Evolutionary conservation across 1,140 invertebrate genomes (phyloP).

Genomic region (Microplitis mediator): DNA sequence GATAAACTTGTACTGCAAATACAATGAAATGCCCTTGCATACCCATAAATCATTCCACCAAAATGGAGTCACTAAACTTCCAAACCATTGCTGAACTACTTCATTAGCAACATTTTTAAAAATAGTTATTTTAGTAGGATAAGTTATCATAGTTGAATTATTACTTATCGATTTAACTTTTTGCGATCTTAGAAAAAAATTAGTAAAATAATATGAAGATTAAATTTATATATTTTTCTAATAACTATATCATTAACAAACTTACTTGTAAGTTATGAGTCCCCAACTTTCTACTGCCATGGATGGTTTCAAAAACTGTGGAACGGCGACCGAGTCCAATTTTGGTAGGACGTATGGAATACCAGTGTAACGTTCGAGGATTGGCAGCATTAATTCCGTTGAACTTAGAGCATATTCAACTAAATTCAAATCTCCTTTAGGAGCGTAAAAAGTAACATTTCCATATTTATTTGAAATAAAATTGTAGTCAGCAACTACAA

Average conservation of each 20-base stretch:
- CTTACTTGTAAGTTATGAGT: constrained; percentile 66
- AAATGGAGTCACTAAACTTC: constrained; percentile 25
- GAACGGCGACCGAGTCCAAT: constrained; percentile 18
- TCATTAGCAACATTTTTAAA: constrained; percentile 61
- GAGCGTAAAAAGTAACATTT: constrained; percentile 24
- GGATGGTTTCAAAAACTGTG: neutral
- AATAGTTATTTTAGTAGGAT: neutral
- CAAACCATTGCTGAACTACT: constrained; percentile 60
- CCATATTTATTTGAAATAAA: constrained; percentile 24
- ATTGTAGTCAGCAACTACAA: constrained; percentile 69
- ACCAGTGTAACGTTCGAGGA: constrained; percentile 23
- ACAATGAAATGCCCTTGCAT: constrained; percentile 66
- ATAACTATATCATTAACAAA: constrained; percentile 13
- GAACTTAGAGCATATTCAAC: constrained; percentile 1
- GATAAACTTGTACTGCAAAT: constrained; percentile 37
- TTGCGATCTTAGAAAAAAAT: no score
- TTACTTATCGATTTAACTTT: no score
- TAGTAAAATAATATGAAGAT: no score
- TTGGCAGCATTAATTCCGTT: constrained; percentile 3
- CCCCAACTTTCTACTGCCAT: constrained; percentile 22
- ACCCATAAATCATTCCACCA: constrained; percentile 65
- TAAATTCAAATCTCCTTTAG: neutral
- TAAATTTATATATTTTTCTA: constrained; percentile 70
- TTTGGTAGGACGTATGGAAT: constrained; percentile 25
- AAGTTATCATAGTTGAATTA: no score